Conservation (phyloP, 2,888 invertebrate genomes). For the Frankliniella fusca region DNA sequence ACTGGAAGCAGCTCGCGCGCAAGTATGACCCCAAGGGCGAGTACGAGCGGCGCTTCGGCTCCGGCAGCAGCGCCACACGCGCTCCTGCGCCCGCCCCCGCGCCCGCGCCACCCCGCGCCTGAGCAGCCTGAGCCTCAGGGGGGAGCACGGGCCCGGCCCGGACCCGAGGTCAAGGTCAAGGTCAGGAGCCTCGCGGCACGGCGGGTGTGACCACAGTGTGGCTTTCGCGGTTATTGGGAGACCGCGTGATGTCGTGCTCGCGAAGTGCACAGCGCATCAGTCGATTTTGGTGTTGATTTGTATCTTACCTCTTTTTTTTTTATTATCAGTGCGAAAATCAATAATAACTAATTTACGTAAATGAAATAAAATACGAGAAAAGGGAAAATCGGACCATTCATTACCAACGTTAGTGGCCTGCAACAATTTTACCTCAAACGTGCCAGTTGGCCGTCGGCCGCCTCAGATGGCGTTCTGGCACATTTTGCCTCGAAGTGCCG, state of each 20-base stretch:
- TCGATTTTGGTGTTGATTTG: background rate
- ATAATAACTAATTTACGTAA: too few relatives aligned
- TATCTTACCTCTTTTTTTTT: background rate
- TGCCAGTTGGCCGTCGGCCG: too few relatives aligned
- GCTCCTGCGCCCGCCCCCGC: background rate
- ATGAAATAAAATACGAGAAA: too few relatives aligned
- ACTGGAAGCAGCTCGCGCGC: slow-evolving; percentile 62
- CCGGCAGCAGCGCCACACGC: background rate
- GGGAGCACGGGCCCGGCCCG: background rate
- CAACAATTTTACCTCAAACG: too few relatives aligned
- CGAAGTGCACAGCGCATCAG: background rate
- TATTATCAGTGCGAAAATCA: background rate
- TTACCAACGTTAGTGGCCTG: too few relatives aligned
- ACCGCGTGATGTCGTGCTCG: background rate
- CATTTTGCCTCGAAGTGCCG: background rate
- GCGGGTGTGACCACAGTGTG: background rate
- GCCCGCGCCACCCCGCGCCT: background rate
- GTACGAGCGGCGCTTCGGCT: slow-evolving; percentile 44
- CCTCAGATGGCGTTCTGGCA: background rate
- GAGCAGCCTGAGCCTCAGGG: background rate
- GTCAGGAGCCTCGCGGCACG: background rate
- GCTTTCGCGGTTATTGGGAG: background rate
- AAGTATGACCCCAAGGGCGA: slow-evolving; percentile 70
- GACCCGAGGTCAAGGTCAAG: background rate
- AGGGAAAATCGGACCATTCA: too few relatives aligned